phyloP scores from a whole-genome alignment of 2,888 invertebrate genomes.

The Drosophila monieri region DNA sequence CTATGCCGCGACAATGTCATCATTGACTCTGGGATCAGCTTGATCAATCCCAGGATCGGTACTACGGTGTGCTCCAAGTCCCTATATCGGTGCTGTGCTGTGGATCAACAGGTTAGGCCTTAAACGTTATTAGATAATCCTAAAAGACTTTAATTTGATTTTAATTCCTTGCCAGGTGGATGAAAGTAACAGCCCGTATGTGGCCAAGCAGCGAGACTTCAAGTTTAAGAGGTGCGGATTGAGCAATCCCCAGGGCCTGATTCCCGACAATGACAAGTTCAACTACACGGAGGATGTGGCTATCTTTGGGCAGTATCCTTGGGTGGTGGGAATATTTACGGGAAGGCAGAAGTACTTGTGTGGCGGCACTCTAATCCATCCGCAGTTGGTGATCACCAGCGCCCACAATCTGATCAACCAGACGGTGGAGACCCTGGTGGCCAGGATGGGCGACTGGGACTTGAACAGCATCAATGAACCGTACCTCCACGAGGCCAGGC shows the following conservation, averaged over 20 bases:
- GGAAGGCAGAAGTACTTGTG: conserved; percentile 87
- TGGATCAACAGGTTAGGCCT: conserved; percentile 47
- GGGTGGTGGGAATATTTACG: conserved; percentile 89
- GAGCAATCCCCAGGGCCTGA: conserved; percentile 89
- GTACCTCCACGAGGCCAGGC: conserved; percentile 88
- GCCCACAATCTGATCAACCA: conserved; percentile 87
- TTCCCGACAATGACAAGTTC: conserved; percentile 87
- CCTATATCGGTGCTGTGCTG: conserved; percentile 55
- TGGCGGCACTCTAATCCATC: conserved; percentile 92
- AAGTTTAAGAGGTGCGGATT: conserved; percentile 86
- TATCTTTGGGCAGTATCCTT: conserved; percentile 92
- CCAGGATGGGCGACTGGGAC: conserved; percentile 92
- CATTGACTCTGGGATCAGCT: conserved; percentile 50
- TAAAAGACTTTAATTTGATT: background rate
- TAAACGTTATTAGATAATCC: too few relatives aligned
- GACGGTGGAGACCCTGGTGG: conserved; percentile 73
- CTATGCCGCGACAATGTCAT: conserved; percentile 58
- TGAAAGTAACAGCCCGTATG: conserved; percentile 44
- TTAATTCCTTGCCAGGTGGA: conserved; percentile 21
- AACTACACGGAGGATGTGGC: conserved; percentile 85
- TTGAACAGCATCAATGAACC: conserved; percentile 89
- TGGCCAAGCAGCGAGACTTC: conserved; percentile 33
- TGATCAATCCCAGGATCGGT: conserved; percentile 55
- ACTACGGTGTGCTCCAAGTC: conserved; percentile 27
- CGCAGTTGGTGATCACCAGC: conserved; percentile 89